Evolutionary conservation across 2,888 invertebrate species (phyloP), one percentile per base, ranked within the genome.

Genomic region (Atethmia centrago): DNA sequence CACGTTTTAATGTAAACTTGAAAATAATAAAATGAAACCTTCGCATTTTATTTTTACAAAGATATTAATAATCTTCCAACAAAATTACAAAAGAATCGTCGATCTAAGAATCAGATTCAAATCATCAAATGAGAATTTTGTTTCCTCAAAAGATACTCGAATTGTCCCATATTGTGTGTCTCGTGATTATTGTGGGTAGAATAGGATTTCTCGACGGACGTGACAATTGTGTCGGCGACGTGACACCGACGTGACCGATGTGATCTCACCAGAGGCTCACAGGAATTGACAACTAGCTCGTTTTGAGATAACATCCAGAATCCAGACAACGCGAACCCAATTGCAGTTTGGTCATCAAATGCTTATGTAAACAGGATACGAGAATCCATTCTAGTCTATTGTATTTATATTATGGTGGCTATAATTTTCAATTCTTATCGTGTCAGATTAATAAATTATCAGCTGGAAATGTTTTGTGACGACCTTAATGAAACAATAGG

Each of bases 161-260:
- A 82, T 80, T 77, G 81, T 77, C 65, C 74, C 70, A 79, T 79
- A 83, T 85, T 80, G 82, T 86, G 82, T 86, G 77, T 79, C 80
- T 82, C 71, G 83, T 84, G 83, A 87, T 87, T 83, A 85, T 83
- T 88, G 92, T 90, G 88, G 90, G 90, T 85, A 83, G 86, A 88
- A 87, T 83, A 86, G 85, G 88, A 89, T 88, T 87, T 87, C 87
- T 86, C 75, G 63, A 85, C 89, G 93, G 94, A 94, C 94, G 95
- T 94, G 93, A 93, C 94, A 94, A 94, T 95, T 94, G 93, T 89
- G 85, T 79, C 80, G 85, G 90, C 87, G 91, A 92, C 92, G 91
- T 90, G 91, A 89, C 88, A 82, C 89, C 90, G 89, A 88, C 85
- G n/a, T n/a, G n/a, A n/a, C n/a, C n/a, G 86, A 80, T 87, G 88